Evolutionary conservation across 2,888 invertebrate genomes (phyloP), one percentile per base, ranked within the genome.

Genomic region (Loripinus fragilis): DNA sequence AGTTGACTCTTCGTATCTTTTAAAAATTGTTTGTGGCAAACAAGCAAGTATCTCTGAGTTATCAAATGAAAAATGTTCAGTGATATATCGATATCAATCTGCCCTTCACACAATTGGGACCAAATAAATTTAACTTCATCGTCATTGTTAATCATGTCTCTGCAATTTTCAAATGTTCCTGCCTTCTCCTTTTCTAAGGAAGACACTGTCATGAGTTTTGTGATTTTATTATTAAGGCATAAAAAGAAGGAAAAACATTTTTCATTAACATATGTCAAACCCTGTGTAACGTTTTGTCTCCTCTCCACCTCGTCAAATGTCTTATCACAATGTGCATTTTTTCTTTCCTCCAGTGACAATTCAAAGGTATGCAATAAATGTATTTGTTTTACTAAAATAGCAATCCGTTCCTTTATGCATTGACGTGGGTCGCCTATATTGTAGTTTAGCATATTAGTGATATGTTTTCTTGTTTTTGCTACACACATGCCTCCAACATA

Each of bases 401-500:
- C 30, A 38, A 33, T 48, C 35, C n/a, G n/a, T 41, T 72, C 45
- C 28, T 73, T 64, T 20, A 15, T 25, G 7, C 3, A 25, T 7
- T 52, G 23, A 10, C 3, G 25, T 10, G 73, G 73, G 38, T 73
- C 48, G 12, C 66, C 66, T 23, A 66, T 45, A 23, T 73, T 73
- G n/a, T 65, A 7, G 25, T 33, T 33, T 15, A 73, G 15, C 10
- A 23, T 35, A n/a, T 52, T 73, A 7, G 2, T 23, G 20, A 52
- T 67, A 66, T 74, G 74, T 12, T 74, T 33, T 48, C n/a, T 48
- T 25, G 23, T 15, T 64, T 78, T 78, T 30, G 78, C 33, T 2
- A 78, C 42, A 48, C 78, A 78, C 78, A 78, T 78, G 7, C 78
- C 74, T 15, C 48, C 78, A 10, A 78, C 78, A 74, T 78, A 74